Percentiles rank a stretch among this genome's conserved stretches.
These are phyloP conservation scores for Steinernema khuongi DNA, from an alignment of 1,140 invertebrate genomes.

Conservation along the genomic window DNA sequence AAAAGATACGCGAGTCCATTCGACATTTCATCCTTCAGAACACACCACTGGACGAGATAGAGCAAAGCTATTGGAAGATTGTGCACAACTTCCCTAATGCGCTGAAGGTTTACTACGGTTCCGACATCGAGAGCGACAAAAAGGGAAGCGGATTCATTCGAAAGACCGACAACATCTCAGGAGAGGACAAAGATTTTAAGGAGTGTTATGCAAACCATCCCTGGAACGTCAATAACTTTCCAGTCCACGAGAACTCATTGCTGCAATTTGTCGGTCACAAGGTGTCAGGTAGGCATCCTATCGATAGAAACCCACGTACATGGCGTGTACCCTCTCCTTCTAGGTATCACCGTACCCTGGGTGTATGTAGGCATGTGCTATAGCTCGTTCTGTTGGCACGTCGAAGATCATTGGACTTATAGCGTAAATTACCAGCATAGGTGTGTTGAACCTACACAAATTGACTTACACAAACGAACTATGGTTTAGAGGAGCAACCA, in stretches of 20 bases:
- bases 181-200: background rate
- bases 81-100: background rate
- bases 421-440: background rate
- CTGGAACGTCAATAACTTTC: background rate
- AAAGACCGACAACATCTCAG: background rate
- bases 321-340: too few species aligned
- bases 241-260: background rate
- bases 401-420: background rate
- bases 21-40: conserved; percentile 33
- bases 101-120: background rate
- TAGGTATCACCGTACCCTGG: background rate
- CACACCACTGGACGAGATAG: conserved; percentile 58
- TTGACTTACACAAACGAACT: background rate
- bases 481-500: background rate
- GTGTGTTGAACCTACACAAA: background rate
- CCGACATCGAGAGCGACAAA: background rate
- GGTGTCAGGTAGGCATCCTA: conserved; percentile 60
- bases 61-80: background rate
- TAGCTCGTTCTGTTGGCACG: background rate
- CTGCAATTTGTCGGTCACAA: background rate
- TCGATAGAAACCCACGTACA: background rate
- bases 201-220: background rate
- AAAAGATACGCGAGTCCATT: background rate
- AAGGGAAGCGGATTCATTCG: background rate
- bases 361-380: background rate